Evolutionary conservation across 2,888 invertebrate genomes (phyloP).

Genomic region (Eilema caniola): DNA sequence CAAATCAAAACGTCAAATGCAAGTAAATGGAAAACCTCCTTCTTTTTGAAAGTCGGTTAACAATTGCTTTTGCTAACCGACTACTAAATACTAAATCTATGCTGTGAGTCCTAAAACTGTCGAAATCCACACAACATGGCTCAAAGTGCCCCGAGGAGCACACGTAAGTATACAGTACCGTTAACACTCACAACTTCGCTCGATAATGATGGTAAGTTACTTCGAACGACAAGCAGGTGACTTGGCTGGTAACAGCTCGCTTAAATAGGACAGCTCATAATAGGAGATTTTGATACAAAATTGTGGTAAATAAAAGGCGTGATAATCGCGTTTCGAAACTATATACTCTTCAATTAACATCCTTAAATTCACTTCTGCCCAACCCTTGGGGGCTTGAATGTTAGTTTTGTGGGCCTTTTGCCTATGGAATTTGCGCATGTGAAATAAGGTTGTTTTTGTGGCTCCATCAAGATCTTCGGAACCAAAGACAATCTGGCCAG

Average conservation of each 20-base stretch:
- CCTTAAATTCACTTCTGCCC: too few relatives aligned
- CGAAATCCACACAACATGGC: background rate
- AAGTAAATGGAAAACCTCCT: too few relatives aligned
- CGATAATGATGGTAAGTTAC: conserved; percentile 3
- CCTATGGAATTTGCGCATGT: too few relatives aligned
- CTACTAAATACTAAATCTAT: background rate
- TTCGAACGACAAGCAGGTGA: background rate
- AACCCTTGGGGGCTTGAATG: too few relatives aligned
- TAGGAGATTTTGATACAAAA: background rate
- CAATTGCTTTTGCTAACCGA: too few relatives aligned
- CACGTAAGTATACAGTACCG: background rate
- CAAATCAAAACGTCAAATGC: too few relatives aligned
- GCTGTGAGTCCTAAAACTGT: background rate
- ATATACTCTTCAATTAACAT: too few relatives aligned
- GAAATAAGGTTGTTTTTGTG: too few relatives aligned
- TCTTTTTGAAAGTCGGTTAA: background rate
- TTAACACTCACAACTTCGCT: conserved; percentile 4
- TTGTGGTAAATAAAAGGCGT: background rate
- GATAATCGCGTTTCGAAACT: too few relatives aligned
- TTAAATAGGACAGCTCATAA: background rate
- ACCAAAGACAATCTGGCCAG: too few relatives aligned
- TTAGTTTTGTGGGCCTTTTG: too few relatives aligned
- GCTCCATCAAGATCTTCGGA: too few relatives aligned
- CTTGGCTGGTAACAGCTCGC: background rate
- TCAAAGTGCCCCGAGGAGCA: background rate